phyloP scores from a whole-genome alignment of 1,140 invertebrate genomes.

The Halictus rubicundus region DNA sequence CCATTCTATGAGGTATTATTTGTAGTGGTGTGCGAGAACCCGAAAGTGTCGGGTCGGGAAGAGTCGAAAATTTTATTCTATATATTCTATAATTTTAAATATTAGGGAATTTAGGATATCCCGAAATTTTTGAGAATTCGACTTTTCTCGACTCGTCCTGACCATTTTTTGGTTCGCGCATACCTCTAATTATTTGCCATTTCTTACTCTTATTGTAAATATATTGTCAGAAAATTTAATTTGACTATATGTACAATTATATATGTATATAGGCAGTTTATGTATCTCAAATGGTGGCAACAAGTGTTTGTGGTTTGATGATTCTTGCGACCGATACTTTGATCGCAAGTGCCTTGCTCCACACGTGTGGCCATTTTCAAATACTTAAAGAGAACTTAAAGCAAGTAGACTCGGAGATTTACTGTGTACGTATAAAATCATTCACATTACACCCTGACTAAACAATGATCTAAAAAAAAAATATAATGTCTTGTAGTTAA shows the following conservation, averaged over 20 bases:
- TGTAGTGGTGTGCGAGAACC: no score
- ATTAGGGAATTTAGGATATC: no score
- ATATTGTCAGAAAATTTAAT: constrained; percentile 2
- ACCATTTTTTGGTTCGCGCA: no score
- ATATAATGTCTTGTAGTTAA: background rate
- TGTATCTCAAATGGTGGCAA: constrained; percentile 64
- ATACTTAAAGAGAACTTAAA: constrained; percentile 58
- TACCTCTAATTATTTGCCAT: background rate
- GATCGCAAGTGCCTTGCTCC: constrained; percentile 67
- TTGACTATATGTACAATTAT: background rate
- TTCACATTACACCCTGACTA: background rate
- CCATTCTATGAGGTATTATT: constrained; percentile 62
- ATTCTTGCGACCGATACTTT: constrained; percentile 66
- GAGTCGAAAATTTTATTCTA: no score
- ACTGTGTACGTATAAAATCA: constrained; percentile 14
- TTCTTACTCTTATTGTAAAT: background rate
- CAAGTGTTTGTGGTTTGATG: constrained; percentile 58
- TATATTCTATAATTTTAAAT: no score
- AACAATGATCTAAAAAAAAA: background rate
- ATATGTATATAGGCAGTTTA: constrained; percentile 51
- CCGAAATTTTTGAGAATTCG: no score
- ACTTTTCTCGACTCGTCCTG: no score
- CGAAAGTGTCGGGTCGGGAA: no score
- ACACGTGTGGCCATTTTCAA: constrained; percentile 67
- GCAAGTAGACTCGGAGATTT: constrained; percentile 31